Conservation (phyloP, 1,140 invertebrate genomes). For the Sycophaga agraensis region DNA sequence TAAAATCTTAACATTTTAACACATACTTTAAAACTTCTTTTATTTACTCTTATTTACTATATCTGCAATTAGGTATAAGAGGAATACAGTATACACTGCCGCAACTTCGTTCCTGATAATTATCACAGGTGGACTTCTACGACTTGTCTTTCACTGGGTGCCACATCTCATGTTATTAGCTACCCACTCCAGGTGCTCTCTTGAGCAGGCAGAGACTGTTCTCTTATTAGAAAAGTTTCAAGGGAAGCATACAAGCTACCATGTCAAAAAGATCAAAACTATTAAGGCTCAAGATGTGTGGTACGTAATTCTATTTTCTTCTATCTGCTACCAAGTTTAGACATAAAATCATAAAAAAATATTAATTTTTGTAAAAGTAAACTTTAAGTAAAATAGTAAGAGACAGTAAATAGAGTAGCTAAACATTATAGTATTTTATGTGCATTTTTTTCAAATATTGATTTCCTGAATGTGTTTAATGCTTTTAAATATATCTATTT, state of each 20-base stretch:
- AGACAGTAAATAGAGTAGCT: no score
- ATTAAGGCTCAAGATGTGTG: slow-evolving; percentile 47
- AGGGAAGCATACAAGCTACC: slow-evolving; percentile 59
- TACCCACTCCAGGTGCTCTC: slow-evolving; percentile 61
- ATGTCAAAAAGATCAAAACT: slow-evolving; percentile 57
- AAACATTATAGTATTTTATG: no score
- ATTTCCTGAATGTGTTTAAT: no score
- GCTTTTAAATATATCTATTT: no score
- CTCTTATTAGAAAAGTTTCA: slow-evolving; percentile 64
- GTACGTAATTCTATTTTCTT: slow-evolving; percentile 42
- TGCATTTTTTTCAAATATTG: no score
- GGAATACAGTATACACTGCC: slow-evolving; percentile 49
- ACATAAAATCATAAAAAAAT: no score
- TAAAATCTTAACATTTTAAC: background rate
- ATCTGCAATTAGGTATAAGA: slow-evolving; percentile 58
- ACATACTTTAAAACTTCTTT: background rate
- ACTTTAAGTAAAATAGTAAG: no score
- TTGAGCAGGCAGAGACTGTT: slow-evolving; percentile 63
- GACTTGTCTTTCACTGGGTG: slow-evolving; percentile 70
- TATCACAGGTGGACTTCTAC: slow-evolving; percentile 62
- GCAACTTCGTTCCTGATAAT: slow-evolving; percentile 66
- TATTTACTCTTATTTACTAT: background rate
- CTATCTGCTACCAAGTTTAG: no score
- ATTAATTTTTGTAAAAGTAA: no score
- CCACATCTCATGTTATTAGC: slow-evolving; percentile 65